Evolutionary conservation across 2,113 vertebrate genomes (phyloP), one percentile per base, ranked within the genome.

Genomic region (Eupsittula cactorum): DNA sequence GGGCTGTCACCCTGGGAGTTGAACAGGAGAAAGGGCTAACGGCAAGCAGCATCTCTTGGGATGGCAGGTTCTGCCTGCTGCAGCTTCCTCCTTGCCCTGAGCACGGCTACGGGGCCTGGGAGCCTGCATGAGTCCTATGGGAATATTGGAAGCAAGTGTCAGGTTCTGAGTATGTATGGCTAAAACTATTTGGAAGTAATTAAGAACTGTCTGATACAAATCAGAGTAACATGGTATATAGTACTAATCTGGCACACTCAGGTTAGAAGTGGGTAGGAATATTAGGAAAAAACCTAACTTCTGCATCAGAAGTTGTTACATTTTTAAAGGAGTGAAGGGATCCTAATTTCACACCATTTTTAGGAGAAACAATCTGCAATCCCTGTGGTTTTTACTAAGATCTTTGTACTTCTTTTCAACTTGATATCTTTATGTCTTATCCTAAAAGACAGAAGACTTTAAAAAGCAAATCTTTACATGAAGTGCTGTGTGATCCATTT

Each of bases 41-140:
- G 2, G 57, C 3, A 7, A 65, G 55, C 5, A 2, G 7, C 11
- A 1, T 18, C 53, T 53, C 52, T 27, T 0, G 2, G 16, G 49
- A 33, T 3, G 14, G 41, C 37, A 17, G 47, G 10, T 65, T 14
- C 2, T 21, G 31, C 73, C 49, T 13, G 29, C 42, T 53, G 2
- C 1, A 1, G 60, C 42, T 53, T 24, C 33, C 37, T 10, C 13
- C 71, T 53, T 42, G 37, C 33, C 31, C 10, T 10, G 8, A 29
- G 33, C 6, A 0, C 0, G 2, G n/a, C 25, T 31, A 16, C 0
- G 2, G 35, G 19, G 24, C 37, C 68, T 4, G 2, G 39, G 16
- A 90, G 27, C 10, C 11, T 9, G 19, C 4, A 5, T 3, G 1
- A 11, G 19, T 82, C 64, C 71, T 59, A 35, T 3, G 6, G 41